Evolutionary conservation across 2,888 invertebrate species (phyloP).

Genomic region (Stenoptilia bipunctidactyla): DNA sequence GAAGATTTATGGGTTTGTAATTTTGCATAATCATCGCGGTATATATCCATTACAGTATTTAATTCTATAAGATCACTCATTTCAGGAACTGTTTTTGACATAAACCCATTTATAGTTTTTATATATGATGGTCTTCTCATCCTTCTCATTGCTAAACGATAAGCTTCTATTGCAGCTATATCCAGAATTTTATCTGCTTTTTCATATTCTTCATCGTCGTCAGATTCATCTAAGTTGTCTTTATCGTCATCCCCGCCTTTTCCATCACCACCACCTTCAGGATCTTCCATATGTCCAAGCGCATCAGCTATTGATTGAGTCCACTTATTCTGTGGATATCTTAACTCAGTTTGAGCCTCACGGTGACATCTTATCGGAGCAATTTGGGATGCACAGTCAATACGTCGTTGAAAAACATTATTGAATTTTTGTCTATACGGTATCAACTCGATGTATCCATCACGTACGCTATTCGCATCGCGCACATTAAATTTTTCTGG

Average conservation of each 20-base stretch:
- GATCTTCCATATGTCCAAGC: conserved; percentile 28
- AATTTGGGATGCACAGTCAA: conserved; percentile 72
- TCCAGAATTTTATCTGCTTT: conserved; percentile 17
- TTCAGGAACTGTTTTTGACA: conserved; percentile 28
- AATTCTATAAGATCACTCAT: conserved; percentile 49
- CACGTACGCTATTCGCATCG: conserved; percentile 68
- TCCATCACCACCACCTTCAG: conserved; percentile 38
- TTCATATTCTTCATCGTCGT: conserved; percentile 17
- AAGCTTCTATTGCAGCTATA: conserved; percentile 33
- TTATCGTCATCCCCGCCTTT: conserved; percentile 17
- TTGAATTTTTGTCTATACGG: conserved; percentile 69
- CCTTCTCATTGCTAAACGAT: conserved; percentile 33
- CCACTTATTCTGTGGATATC: conserved; percentile 78
- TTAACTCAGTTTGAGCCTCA: conserved; percentile 76
- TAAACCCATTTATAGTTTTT: conserved; percentile 38
- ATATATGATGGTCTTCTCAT: conserved; percentile 51
- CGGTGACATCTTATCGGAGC: conserved; percentile 51
- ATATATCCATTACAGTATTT: conserved; percentile 71
- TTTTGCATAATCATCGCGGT: conserved; percentile 72
- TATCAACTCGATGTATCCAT: conserved; percentile 77
- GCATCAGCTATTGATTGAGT: conserved; percentile 72
- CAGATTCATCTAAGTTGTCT: not conserved
- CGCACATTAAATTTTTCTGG: conserved; percentile 64
- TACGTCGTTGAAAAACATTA: conserved; percentile 66
- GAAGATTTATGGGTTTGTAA: conserved; percentile 42